Evolutionary conservation across 2,888 invertebrate genomes (phyloP).

Genomic region (Eumerus sabulonum): DNA sequence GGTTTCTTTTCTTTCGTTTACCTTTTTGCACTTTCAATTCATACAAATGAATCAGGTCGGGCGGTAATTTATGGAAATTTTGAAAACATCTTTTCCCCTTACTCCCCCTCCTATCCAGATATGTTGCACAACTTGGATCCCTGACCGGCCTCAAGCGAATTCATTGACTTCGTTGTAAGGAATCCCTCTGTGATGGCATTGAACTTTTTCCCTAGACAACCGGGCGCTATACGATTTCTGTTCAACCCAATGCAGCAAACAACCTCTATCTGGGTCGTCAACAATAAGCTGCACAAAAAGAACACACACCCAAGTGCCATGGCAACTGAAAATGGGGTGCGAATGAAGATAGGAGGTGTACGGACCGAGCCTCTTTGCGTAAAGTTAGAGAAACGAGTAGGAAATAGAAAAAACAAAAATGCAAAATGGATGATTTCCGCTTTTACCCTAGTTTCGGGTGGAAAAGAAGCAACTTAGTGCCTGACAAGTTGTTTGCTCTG

Average conservation of each 20-base stretch:
- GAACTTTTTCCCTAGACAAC: slow-evolving; percentile 53
- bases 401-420: slow-evolving; percentile 28
- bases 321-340: neutral
- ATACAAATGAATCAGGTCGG: slow-evolving; percentile 63
- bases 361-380: slow-evolving; percentile 42
- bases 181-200: slow-evolving; percentile 45
- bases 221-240: slow-evolving; percentile 22
- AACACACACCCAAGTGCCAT: slow-evolving; percentile 3
- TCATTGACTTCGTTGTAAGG: slow-evolving; percentile 1
- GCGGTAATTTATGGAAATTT: slow-evolving; percentile 18
- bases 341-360: neutral
- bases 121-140: too few species aligned
- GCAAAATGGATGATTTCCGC: slow-evolving; percentile 53
- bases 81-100: slow-evolving; percentile 7
- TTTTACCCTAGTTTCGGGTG: slow-evolving; percentile 24
- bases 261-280: slow-evolving; percentile 59
- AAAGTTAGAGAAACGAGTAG: slow-evolving; percentile 41
- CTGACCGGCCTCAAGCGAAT: slow-evolving; percentile 25
- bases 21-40: too few species aligned
- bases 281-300: slow-evolving; percentile 29
- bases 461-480: neutral
- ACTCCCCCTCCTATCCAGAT: too few species aligned
- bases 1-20: slow-evolving; percentile 8
- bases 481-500: slow-evolving; percentile 5
- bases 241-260: slow-evolving; percentile 35